Base-by-base conservation (phyloP, 2,888 invertebrate species). In the Drosophila monieri region DNA sequence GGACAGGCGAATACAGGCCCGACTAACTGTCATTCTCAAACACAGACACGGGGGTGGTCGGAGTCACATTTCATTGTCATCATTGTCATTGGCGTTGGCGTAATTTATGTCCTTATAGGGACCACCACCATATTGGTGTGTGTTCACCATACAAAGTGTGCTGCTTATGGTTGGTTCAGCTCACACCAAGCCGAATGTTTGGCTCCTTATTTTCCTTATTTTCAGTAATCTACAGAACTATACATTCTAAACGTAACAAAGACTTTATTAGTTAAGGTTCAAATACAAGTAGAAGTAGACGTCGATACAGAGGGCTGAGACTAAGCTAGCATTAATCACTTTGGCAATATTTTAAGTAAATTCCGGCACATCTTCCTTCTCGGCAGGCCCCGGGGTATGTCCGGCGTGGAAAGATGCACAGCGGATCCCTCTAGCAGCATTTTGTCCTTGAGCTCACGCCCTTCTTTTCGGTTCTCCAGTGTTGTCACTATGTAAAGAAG, bases 11-110 rank as follows among this genome's bases (percentile, higher is more conserved):
- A 62, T 49, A 71, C 30, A 37, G 35, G 32, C 41, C 39, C 54
- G 39, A 44, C 48, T 41, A 59, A 47, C 61, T 74, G 76, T 53
- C 74, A 68, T 53, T 59, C 51, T 56, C 59, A 68, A 35, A 43
- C 60, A 58, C 32, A 55, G 44, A 39, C 43, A 21, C 46, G 15
- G 39, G 30, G 39, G 44, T n/a, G 21, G 14, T 6, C 2, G 18
- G 18, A 10, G 43, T 73, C 74, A 61, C 74, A 74, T 73, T 78
- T 70, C 73, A 73, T 78, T 77, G 69, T 56, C 69, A 48, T 68
- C 69, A 70, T 70, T 70, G 78, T 78, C 75, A 73, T 67, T 77
- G 76, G 60, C 62, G 75, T 52, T 53, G 56, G 46, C 56, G 62
- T 76, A 71, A 77, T 79, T 76, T 71, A 68, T 66, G 60, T 58